Evolutionary conservation across 92 coral and sea anemone genomes (phyloP), one percentile per base, ranked within the genome.

Genomic region (Heliopora coerulea): DNA sequence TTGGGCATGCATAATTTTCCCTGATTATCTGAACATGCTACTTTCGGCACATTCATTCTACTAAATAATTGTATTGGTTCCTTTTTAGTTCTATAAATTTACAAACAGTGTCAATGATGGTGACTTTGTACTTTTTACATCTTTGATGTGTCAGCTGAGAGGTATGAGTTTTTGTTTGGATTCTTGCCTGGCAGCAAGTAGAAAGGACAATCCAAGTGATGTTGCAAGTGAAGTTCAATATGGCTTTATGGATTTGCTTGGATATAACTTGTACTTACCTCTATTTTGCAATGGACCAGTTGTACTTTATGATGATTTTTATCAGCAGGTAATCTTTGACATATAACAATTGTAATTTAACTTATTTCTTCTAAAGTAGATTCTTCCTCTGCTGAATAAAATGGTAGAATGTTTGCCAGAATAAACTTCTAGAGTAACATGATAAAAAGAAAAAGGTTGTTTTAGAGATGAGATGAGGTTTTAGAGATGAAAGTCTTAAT

Each of bases 251-350:
- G 91, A 95, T 56, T 82, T 90, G 18, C 82, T 95, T 68, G 87
- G 88, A 23, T 95, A 49, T 65, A 95, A 86, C 59, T 86, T 95
- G 49, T 95, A 95, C 67, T 70, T 95, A 2, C 99, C 99, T 60
- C 48, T 95, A 17, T 90, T 90, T 83, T 91, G 86, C 18, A 95
- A 90, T 74, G 99, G 99, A 10, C 99, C 99, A 17, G 86, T 95
- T 11, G 78, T 95, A 41, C 89, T 88, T 1, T 95, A 82, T 33
- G 64, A 84, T 23, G 84, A 82, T 6, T 95, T 95, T 58, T 84
- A 88, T 49, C 81, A 68, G 74, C 84, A 85, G 91, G 99, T 90
- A 68, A 84, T 74, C 11, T 1, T n/a, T n/a, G n/a, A n/a, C n/a
- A n/a, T n/a, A n/a, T n/a, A n/a, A n/a, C n/a, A n/a, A n/a, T n/a